Evolutionary conservation across 2,797 vertebrate species (phyloP).

Genomic region (Propithecus perrieri): DNA sequence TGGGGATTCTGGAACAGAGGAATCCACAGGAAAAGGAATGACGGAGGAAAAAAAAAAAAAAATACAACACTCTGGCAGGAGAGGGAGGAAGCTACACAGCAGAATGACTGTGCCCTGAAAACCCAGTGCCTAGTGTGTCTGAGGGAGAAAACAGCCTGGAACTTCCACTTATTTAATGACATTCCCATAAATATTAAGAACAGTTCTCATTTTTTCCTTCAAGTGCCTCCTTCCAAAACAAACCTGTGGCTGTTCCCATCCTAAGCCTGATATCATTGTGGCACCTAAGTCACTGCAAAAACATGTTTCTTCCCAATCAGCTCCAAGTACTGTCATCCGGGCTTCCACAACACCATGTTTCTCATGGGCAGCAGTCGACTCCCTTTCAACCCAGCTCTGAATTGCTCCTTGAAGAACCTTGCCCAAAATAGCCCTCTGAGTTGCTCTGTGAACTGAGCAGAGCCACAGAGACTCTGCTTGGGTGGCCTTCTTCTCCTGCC

Average conservation of each 20-base stretch:
- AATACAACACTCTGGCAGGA: no score
- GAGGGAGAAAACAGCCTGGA: background rate
- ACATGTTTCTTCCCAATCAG: background rate
- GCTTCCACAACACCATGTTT: background rate
- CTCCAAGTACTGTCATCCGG: background rate
- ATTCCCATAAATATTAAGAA: slow-evolving; percentile 5
- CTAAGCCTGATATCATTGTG: slow-evolving; percentile 37
- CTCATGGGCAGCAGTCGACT: background rate
- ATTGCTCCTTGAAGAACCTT: background rate
- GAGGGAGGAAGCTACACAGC: background rate
- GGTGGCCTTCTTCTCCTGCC: background rate
- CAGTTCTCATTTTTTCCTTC: slow-evolving; percentile 29
- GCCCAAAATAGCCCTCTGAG: background rate
- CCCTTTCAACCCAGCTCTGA: background rate
- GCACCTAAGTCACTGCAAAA: background rate
- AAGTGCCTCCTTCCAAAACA: slow-evolving; percentile 45
- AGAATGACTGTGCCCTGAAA: background rate
- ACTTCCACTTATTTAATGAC: background rate
- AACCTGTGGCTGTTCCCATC: background rate
- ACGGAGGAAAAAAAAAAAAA: background rate
- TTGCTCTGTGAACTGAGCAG: background rate
- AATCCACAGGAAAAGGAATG: background rate
- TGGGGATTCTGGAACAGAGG: background rate
- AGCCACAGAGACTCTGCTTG: background rate
- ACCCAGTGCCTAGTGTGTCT: background rate